Evolutionary conservation across 2,888 invertebrate species (phyloP), one percentile per base, ranked within the genome.

Genomic region (Lymantria monacha): DNA sequence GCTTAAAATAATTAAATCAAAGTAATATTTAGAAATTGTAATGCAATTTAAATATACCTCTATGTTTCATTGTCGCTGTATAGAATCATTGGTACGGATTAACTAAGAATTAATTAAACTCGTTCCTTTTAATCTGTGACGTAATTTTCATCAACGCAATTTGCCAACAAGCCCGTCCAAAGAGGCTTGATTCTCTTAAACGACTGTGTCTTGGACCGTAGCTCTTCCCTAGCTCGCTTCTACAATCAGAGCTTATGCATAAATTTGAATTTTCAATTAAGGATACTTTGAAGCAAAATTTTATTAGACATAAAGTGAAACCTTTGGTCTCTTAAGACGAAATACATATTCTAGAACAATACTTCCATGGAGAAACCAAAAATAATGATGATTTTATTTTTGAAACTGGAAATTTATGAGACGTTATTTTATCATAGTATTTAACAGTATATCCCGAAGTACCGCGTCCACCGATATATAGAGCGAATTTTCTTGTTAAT

Each of bases 251-350:
- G 85, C 88, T 90, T 89, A 90, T 91, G 90, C 90, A 91, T 91
- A 90, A 90, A 91, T 91, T 91, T 90, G 85, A 90, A 91, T 91
- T 90, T 91, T 88, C 90, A 90, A 91, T 89, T 89, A 89, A 83
- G 85, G 77, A 85, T 83, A 88, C 87, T 89, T 87, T 88, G 85
- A 85, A 87, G 88, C 41, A 84, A 88, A 88, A 90, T 87, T 89
- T 88, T 90, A 89, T 90, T 87, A 89, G 86, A 87, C 80, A 84
- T 87, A 84, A 90, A 87, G 85, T 81, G 88, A 85, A 88, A 87
- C 87, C 90, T 90, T 89, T 89, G 89, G 87, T 87, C 82, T 87
- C 75, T 76, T 69, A 74, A 83, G 79, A 85, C 85, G 81, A 85
- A 87, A 87, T 83, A 85, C 83, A 80, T 81, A 80, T 80, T 76